Conservation (phyloP, 2,888 invertebrate genomes). For the Pandemis corylana region DNA sequence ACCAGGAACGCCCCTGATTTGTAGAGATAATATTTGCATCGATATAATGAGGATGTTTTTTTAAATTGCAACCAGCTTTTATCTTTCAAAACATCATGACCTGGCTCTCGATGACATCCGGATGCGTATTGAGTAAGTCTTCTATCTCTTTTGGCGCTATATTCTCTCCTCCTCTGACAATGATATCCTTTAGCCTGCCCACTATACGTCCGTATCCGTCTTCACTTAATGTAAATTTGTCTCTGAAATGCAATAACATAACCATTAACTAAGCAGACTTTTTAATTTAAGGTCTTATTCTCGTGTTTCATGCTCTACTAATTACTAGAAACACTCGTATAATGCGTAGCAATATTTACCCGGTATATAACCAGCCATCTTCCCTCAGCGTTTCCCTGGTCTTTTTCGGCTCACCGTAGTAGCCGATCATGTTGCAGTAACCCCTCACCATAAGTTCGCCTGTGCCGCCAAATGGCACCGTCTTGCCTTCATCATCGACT, state of each 20-base stretch:
- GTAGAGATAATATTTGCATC: neutral
- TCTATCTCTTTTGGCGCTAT: conserved; percentile 94
- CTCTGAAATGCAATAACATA: conserved; percentile 73
- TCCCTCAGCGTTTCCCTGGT: conserved; percentile 87
- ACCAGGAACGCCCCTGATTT: too few species aligned
- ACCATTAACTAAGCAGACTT: neutral
- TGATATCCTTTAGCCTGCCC: conserved; percentile 91
- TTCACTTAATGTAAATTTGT: conserved; percentile 87
- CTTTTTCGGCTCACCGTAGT: conserved; percentile 91
- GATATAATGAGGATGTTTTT: too few species aligned
- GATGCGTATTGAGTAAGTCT: conserved; percentile 89
- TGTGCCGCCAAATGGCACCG: conserved; percentile 88
- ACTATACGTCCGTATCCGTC: conserved; percentile 90
- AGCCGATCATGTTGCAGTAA: conserved; percentile 91
- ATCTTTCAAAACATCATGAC: conserved; percentile 63
- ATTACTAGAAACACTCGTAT: too few species aligned
- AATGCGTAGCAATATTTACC: conserved; percentile 72
- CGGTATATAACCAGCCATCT: conserved; percentile 92
- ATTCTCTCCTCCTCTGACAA: conserved; percentile 93
- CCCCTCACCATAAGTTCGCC: conserved; percentile 92
- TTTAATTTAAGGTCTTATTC: neutral
- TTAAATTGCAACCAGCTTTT: neutral
- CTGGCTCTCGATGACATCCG: conserved; percentile 89
- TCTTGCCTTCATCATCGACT: conserved; percentile 86
- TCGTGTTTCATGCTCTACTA: too few species aligned